Base-by-base conservation (phyloP, 2,113 vertebrate species). In the Sminthopsis crassicaudata region DNA sequence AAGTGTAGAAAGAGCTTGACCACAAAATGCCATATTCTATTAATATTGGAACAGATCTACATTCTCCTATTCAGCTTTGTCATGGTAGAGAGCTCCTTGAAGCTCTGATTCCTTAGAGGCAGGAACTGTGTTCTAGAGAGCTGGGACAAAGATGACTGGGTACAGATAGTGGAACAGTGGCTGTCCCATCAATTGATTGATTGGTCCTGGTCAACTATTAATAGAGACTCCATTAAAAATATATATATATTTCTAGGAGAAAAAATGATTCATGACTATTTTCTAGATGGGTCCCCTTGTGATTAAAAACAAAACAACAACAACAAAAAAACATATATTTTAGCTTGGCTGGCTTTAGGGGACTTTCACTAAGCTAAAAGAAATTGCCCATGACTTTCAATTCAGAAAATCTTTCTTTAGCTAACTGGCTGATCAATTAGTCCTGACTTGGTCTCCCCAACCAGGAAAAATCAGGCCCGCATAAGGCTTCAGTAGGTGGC, bases 401-500 rank as follows among this genome's bases (percentile, higher is more conserved):
- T 76, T 76, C 60, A 76, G 60, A 76, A 76, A 23, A 50, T 90
- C 27, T 11, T 46, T 36, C 8, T 92, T n/a, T 88, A 46, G 27
- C 84, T 50, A 92, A 89, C 60, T 0, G 2, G 0, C 24, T 26
- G 23, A 84, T 57, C 51, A 25, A 60, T 57, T 46, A 2, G 46
- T 89, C 53, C 90, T 12, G 46, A n/a, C 46, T 54, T 25, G 9
- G 24, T 91, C 23, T 16, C 67, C 42, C 55, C 7, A 26, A 26
- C 19, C 1, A 84, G 53, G 76, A 91, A 94, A 57, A 76, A 54
- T 89, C 25, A 30, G 36, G 50, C 30, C 76, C 9, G 30, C 26
- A 27, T 0, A 22, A n/a, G 46, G 0, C 42, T 91, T 95, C 95
- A 96, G 92, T 60, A 97, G 97, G 91, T 91, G 96, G 97, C 91